Conservation (phyloP, 2,888 invertebrate species). For the Dromius quadrimaculatus region DNA sequence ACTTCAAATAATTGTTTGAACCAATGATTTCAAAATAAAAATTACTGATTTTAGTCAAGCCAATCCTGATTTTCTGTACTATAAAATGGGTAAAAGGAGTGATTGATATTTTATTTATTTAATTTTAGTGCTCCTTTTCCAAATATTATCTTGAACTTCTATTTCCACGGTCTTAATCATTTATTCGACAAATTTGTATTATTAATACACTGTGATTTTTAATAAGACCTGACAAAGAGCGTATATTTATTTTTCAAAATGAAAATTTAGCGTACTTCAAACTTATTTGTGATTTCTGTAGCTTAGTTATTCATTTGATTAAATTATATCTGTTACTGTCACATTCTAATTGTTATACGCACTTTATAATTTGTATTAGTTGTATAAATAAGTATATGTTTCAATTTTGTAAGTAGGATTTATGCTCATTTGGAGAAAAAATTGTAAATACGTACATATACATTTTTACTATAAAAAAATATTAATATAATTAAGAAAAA, state of each 20-base stretch:
- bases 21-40: no score
- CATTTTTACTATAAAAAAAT: conserved; percentile 37
- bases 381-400: conserved; percentile 40
- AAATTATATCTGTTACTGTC: conserved; percentile 18
- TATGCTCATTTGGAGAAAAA: conserved; percentile 40
- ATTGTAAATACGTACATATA: conserved; percentile 42
- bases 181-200: conserved; percentile 26
- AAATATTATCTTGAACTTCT: no score
- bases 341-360: conserved; percentile 24
- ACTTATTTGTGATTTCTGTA: conserved; percentile 23
- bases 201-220: conserved; percentile 35
- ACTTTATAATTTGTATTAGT: conserved; percentile 33
- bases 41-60: no score
- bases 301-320: not conserved
- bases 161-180: no score
- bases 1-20: no score
- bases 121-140: no score
- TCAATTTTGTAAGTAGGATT: conserved; percentile 32
- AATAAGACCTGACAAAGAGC: conserved; percentile 16
- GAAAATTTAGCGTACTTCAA: not conserved
- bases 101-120: no score
- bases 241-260: conserved; percentile 28
- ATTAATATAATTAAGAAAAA: conserved; percentile 9
- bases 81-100: no score
- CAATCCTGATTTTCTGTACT: no score